Percentiles rank a stretch among this genome's conserved stretches.
These are phyloP conservation scores for Chinchilla lanigera DNA, from an alignment of 2,113 vertebrate genomes.

Conservation along the genomic window DNA sequence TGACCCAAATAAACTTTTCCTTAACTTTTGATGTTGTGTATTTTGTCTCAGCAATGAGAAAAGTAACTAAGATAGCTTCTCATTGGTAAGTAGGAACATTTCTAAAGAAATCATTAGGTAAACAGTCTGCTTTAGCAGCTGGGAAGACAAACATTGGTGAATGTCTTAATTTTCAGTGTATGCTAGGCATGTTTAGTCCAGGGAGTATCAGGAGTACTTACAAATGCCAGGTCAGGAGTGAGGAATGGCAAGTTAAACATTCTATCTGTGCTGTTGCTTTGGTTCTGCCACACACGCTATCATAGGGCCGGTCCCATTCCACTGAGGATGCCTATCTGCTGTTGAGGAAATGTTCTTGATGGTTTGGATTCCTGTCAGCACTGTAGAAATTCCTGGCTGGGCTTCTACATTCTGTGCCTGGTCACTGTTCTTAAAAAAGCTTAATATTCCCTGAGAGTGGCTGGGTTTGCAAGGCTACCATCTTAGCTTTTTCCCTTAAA, in stretches of 20 bases:
- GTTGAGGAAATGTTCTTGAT: slow-evolving; percentile 16
- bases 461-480: neutral
- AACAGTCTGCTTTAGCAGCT: neutral
- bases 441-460: neutral
- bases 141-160: neutral
- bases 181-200: neutral
- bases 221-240: neutral
- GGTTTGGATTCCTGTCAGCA: slow-evolving; percentile 11
- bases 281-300: neutral
- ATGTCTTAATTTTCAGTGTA: neutral
- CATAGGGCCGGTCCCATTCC: neutral
- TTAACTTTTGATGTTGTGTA: no score
- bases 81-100: neutral
- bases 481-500: neutral
- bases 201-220: neutral
- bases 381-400: neutral
- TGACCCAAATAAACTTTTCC: no score
- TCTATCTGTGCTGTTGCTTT: neutral
- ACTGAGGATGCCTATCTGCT: neutral
- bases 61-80: neutral
- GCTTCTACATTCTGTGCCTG: neutral
- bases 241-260: neutral
- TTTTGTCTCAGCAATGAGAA: no score
- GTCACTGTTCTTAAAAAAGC: neutral
- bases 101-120: neutral